Conservation (phyloP, 2,797 vertebrate species). For the Sphenodon punctatus region DNA sequence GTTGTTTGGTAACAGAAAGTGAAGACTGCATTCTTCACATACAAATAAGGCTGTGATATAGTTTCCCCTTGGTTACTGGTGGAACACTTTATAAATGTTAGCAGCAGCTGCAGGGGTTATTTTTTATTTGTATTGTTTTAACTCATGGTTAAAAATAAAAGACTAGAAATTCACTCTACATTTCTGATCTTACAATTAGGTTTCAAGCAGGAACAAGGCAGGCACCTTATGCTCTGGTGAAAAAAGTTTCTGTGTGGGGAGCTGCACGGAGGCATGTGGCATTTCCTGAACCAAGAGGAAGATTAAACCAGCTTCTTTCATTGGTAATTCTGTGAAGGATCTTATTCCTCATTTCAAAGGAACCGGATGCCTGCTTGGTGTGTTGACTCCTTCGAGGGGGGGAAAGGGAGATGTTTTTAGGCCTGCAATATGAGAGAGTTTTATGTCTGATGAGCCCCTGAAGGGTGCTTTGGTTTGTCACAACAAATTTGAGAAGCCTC, state of each 20-base stretch:
- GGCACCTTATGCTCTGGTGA: not conserved
- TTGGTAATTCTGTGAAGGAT: not conserved
- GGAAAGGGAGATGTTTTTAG: not conserved
- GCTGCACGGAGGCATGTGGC: not conserved
- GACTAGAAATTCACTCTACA: not conserved
- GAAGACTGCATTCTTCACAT: not conserved
- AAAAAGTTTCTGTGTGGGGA: not conserved
- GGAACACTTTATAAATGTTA: not conserved
- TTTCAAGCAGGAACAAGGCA: not conserved
- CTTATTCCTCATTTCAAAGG: not conserved
- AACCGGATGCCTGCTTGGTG: not conserved
- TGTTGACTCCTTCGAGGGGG: not conserved
- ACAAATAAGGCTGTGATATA: not conserved
- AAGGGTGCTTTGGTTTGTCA: not conserved
- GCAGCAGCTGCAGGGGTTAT: not conserved
- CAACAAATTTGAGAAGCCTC: not conserved
- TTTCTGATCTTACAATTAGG: too few relatives aligned
- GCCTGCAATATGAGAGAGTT: not conserved
- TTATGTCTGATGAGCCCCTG: accelerated
- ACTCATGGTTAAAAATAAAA: not conserved
- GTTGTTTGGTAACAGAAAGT: not conserved
- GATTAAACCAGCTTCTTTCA: not conserved
- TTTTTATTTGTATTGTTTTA: not conserved
- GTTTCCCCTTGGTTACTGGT: not conserved
- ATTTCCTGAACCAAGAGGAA: not conserved